These are phyloP conservation scores for Orchesella flavescens DNA, from an alignment of 2,888 invertebrate species.

Conservation along the genomic window DNA sequence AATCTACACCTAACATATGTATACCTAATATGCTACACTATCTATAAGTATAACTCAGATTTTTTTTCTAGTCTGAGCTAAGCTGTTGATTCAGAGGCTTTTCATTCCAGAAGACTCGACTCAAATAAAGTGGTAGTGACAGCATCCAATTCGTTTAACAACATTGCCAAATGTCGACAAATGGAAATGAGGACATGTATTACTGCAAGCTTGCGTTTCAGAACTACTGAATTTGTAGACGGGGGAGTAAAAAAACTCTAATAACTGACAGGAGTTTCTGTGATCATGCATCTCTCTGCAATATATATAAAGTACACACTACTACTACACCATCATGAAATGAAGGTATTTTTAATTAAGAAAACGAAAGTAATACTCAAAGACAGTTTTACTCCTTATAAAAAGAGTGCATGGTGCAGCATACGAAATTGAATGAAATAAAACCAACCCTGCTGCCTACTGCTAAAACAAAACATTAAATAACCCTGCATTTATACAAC, in stretches of 20 bases:
- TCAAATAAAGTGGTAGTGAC: conserved; percentile 43
- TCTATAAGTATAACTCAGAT: conserved; percentile 6
- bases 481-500: neutral
- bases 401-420: no score
- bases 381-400: no score
- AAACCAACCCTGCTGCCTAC: no score
- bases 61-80: neutral
- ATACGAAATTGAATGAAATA: no score
- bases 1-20: neutral
- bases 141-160: conserved; percentile 54
- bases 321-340: no score
- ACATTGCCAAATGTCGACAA: conserved; percentile 43
- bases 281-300: no score
- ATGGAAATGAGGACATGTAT: conserved; percentile 24
- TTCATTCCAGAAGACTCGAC: conserved; percentile 11
- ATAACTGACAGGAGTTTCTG: no score
- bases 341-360: conserved; percentile 28
- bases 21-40: neutral
- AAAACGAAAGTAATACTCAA: neutral
- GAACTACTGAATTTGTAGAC: no score
- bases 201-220: neutral
- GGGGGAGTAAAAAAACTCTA: no score
- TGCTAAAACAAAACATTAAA: no score
- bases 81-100: conserved; percentile 42
- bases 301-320: no score